A percentile compares a stretch with the other conserved stretches of the same genome.
These are phyloP conservation scores for Sceliomorpha sp. DNA, from an alignment of 2,888 invertebrate genomes.

Conservation along the genomic window DNA sequence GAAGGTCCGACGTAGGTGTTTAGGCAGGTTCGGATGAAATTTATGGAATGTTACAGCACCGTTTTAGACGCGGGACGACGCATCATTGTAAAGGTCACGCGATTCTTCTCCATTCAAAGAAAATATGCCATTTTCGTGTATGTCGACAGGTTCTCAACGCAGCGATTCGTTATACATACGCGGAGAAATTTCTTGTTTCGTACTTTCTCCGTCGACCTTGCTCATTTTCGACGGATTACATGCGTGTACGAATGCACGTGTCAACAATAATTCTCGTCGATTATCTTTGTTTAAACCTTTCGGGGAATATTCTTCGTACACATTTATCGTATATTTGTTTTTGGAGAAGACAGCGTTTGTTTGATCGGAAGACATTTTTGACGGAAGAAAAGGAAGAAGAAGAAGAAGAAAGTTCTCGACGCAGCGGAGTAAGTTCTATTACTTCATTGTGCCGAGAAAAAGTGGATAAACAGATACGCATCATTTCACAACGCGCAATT, in stretches of 20 bases:
- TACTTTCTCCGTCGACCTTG: constrained; percentile 56
- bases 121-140: constrained; percentile 46
- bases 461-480: too few species aligned
- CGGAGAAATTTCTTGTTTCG: constrained; percentile 56
- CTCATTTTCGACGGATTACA: constrained; percentile 52
- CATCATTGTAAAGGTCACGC: constrained; percentile 29
- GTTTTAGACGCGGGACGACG: constrained; percentile 17
- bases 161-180: constrained; percentile 42
- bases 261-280: constrained; percentile 49
- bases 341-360: too few species aligned
- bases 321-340: too few species aligned
- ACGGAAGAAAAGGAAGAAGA: too few species aligned
- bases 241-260: too few species aligned
- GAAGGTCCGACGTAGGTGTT: constrained; percentile 35
- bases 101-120: constrained; percentile 7
- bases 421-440: too few species aligned
- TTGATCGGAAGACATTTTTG: too few species aligned
- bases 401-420: too few species aligned
- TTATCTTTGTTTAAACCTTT: constrained; percentile 50
- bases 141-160: constrained; percentile 34
- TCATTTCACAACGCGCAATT: too few species aligned
- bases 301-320: too few species aligned
- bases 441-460: too few species aligned
- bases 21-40: constrained; percentile 17
- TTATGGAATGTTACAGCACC: constrained; percentile 27